Evolutionary conservation across 1,140 invertebrate species (phyloP).

Genomic region (Rhyzopertha dominica): DNA sequence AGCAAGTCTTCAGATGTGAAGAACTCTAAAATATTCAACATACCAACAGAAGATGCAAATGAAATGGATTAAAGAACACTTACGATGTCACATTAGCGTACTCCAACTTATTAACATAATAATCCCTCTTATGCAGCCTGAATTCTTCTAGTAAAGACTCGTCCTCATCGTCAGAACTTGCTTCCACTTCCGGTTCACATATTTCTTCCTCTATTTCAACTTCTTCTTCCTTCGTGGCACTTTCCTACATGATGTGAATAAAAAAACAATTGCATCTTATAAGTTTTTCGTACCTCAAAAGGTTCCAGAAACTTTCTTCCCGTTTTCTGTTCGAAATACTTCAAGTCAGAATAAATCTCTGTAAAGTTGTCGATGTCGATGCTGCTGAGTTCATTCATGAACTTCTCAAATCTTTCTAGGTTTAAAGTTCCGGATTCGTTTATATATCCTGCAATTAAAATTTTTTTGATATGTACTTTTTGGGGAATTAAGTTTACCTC

Average conservation of each 20-base stretch:
- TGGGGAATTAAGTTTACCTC: constrained; percentile 57
- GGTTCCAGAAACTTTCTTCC: too few species aligned
- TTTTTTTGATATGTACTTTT: constrained; percentile 5
- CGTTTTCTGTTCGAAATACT: constrained; percentile 78
- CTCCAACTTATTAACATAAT: constrained; percentile 88
- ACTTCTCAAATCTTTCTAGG: constrained; percentile 79
- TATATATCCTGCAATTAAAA: constrained; percentile 67
- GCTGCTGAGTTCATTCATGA: constrained; percentile 69
- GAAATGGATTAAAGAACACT: constrained; percentile 44
- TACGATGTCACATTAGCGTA: constrained; percentile 66
- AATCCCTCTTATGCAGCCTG: constrained; percentile 78
- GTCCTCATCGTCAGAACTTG: constrained; percentile 47
- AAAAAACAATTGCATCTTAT: too few species aligned
- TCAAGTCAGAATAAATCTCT: constrained; percentile 78
- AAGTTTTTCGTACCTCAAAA: too few species aligned
- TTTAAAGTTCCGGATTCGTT: constrained; percentile 87
- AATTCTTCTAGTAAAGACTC: constrained; percentile 69
- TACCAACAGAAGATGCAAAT: too few species aligned
- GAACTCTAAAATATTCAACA: too few species aligned
- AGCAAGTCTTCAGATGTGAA: too few species aligned
- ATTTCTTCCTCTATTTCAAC: constrained; percentile 18
- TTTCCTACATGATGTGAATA: too few species aligned
- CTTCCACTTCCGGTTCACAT: constrained; percentile 23
- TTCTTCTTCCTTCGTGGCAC: too few species aligned
- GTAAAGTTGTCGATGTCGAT: constrained; percentile 82